These are phyloP conservation scores for Tretioscincus oriximinensis DNA, from an alignment of 2,113 vertebrate genomes.

Conservation along the genomic window DNA sequence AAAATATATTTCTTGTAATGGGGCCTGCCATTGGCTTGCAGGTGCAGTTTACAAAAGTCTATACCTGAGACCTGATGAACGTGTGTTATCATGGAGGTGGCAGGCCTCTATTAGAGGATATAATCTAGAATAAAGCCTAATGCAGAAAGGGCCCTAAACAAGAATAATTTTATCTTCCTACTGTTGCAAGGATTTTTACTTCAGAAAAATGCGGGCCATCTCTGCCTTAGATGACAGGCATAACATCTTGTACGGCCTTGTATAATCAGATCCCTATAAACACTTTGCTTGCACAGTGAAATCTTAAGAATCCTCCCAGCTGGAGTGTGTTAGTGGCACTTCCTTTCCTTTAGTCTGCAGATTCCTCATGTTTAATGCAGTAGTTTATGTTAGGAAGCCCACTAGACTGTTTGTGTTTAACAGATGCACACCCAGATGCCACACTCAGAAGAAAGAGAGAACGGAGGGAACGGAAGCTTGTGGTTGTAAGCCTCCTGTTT, in stretches of 20 bases:
- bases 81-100: too few relatives aligned
- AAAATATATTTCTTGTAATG: too few relatives aligned
- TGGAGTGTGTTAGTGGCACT: conserved; percentile 58
- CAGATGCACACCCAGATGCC: conserved; percentile 60
- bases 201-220: conserved; percentile 33
- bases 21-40: too few relatives aligned
- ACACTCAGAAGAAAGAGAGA: conserved; percentile 40
- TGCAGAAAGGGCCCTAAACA: background rate
- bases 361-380: conserved; percentile 65
- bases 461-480: background rate
- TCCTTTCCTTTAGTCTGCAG: conserved; percentile 51
- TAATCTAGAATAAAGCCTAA: too few relatives aligned
- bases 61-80: too few relatives aligned
- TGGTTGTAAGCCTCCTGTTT: conserved; percentile 17
- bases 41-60: too few relatives aligned
- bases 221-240: conserved; percentile 45
- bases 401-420: conserved; percentile 60
- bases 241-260: conserved; percentile 50
- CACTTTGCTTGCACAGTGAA: conserved; percentile 43
- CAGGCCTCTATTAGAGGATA: too few relatives aligned
- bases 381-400: conserved; percentile 51
- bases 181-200: background rate
- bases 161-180: conserved; percentile 30
- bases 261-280: conserved; percentile 54
- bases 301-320: conserved; percentile 43